Evolutionary conservation across 2,888 invertebrate species (phyloP).

Genomic region (Acronicta leporina): DNA sequence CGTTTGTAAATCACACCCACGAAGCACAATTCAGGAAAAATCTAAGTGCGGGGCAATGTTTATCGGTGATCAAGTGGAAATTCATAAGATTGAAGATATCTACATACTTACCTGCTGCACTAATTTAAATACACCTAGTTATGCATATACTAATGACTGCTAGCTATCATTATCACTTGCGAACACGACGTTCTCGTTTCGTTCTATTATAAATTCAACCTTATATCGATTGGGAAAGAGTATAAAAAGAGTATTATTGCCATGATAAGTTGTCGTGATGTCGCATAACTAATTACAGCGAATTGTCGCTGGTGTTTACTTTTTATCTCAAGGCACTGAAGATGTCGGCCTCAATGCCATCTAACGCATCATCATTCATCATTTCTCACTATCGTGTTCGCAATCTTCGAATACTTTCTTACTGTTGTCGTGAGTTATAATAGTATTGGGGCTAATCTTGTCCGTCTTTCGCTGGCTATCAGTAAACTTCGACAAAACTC

Average conservation of each 20-base stretch:
- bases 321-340: constrained; percentile 21
- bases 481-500: too few species aligned
- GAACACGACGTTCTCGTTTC: constrained; percentile 22
- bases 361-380: constrained; percentile 24
- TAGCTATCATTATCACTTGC: constrained; percentile 29
- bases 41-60: too few species aligned
- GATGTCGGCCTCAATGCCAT: constrained; percentile 18
- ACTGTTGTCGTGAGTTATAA: neutral
- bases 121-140: constrained; percentile 20
- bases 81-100: neutral
- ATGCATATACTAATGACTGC: constrained; percentile 19
- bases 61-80: neutral
- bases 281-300: constrained; percentile 21
- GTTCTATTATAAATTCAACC: constrained; percentile 4
- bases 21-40: too few species aligned
- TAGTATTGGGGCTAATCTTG: neutral
- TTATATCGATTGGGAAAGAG: neutral
- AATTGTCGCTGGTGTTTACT: constrained; percentile 14
- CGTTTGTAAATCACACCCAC: too few species aligned
- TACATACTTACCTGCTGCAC: neutral
- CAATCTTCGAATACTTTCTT: constrained; percentile 19
- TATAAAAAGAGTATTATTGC: constrained; percentile 12
- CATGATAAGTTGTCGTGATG: constrained; percentile 28
- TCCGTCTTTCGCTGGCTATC: too few species aligned
- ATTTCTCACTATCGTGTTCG: constrained; percentile 18